Evolutionary conservation across 2,888 invertebrate species (phyloP).

Genomic region (Drosophila rellima): DNA sequence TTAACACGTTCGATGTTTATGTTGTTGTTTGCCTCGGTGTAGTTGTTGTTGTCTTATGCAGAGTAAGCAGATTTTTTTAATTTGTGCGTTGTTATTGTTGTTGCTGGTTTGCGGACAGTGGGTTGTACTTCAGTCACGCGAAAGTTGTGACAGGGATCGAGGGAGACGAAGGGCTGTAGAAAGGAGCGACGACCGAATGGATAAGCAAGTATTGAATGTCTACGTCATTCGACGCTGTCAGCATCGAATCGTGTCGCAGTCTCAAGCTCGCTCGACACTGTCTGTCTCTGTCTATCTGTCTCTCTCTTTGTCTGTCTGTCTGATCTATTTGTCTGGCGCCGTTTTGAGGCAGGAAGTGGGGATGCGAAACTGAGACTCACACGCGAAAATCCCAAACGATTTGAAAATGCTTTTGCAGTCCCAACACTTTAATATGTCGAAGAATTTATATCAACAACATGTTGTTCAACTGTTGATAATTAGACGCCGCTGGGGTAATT

Average conservation of each 20-base stretch:
- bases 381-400: constrained; percentile 30
- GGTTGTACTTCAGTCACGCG: constrained; percentile 14
- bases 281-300: constrained; percentile 14
- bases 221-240: constrained; percentile 14
- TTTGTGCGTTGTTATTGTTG: constrained; percentile 17
- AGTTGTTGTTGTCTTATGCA: constrained; percentile 30
- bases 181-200: constrained; percentile 38
- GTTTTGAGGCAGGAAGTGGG: constrained; percentile 45
- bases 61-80: constrained; percentile 19
- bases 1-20: not conserved
- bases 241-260: constrained; percentile 23
- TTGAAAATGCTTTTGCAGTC: constrained; percentile 52
- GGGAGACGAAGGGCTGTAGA: constrained; percentile 2
- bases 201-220: constrained; percentile 36
- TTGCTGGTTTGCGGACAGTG: not conserved
- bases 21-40: constrained; percentile 1
- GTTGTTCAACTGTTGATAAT: constrained; percentile 59
- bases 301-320: not conserved
- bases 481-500: constrained; percentile 58
- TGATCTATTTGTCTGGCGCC: constrained; percentile 17
- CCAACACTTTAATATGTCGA: constrained; percentile 43
- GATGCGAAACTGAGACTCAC: constrained; percentile 30
- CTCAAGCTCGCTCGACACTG: constrained; percentile 39
- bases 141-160: not conserved
- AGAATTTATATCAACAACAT: constrained; percentile 42